phyloP scores from a whole-genome alignment of 2,113 vertebrate species.

The Promerops cafer region DNA sequence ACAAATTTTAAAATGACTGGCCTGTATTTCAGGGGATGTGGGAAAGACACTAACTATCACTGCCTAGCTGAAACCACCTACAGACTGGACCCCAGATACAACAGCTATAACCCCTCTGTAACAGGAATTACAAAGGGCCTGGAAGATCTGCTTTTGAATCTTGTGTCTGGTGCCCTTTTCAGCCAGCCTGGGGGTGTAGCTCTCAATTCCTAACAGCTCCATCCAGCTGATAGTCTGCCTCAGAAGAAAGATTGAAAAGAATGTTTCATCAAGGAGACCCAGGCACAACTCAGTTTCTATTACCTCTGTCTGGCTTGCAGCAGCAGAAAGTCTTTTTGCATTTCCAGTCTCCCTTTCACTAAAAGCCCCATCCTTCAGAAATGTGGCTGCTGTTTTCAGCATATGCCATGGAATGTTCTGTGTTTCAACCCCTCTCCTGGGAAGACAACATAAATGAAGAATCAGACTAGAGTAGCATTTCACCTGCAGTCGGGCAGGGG shows the following conservation, averaged over 20 bases:
- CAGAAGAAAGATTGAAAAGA: neutral
- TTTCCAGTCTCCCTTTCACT: neutral
- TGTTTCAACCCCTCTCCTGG: neutral
- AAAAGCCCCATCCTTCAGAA: neutral
- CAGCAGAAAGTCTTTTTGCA: neutral
- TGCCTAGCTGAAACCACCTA: neutral
- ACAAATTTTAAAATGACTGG: neutral
- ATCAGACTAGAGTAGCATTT: neutral
- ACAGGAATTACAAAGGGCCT: neutral
- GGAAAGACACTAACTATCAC: neutral
- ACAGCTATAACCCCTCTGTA: neutral
- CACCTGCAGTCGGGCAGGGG: neutral
- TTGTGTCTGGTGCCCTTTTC: neutral
- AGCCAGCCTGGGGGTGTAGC: neutral
- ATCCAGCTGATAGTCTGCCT: neutral
- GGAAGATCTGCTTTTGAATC: neutral
- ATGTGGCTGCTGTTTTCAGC: neutral
- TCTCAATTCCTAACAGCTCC: neutral
- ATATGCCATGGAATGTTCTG: neutral
- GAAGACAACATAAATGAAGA: neutral
- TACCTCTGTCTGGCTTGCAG: neutral
- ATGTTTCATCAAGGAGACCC: neutral
- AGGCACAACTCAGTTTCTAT: neutral
- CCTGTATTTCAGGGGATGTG: neutral
- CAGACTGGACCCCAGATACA: neutral